phyloP scores from a whole-genome alignment of 2,797 vertebrate genomes.

The Emys orbicularis region DNA sequence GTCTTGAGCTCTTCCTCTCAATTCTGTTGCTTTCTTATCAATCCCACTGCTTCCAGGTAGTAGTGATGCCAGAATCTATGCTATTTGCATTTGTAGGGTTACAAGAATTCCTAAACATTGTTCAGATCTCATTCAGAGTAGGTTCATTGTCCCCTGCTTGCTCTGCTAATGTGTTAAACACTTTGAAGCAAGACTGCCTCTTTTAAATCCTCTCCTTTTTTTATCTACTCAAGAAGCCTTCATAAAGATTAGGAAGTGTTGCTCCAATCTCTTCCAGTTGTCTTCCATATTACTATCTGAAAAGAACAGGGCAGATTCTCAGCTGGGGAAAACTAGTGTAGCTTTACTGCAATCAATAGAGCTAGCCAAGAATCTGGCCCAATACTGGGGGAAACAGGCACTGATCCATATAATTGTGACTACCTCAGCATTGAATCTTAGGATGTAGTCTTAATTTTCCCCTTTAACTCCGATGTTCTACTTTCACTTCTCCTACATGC shows the following conservation, averaged over 20 bases:
- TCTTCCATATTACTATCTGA: constrained; percentile 53
- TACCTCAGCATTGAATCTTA: not conserved
- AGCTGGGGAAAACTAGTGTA: constrained; percentile 17
- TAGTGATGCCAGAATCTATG: not conserved
- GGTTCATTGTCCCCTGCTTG: not conserved
- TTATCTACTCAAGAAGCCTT: constrained; percentile 61
- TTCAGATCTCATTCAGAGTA: constrained; percentile 14
- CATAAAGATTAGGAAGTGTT: constrained; percentile 59
- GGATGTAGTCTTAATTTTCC: constrained; percentile 5
- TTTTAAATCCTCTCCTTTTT: not conserved
- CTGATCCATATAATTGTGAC: not conserved
- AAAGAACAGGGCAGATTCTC: constrained; percentile 56
- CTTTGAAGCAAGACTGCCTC: not conserved
- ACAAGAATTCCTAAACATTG: not conserved
- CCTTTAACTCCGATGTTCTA: not conserved
- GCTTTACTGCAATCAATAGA: constrained; percentile 38
- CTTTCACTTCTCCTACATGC: not conserved
- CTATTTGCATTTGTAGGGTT: constrained; percentile 38
- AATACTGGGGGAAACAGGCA: not conserved
- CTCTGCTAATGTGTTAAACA: not conserved
- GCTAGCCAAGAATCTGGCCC: not conserved
- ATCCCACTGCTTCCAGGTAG: not conserved
- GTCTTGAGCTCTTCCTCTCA: fast-evolving
- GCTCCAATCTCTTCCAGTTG: constrained; percentile 55
- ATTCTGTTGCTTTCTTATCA: not conserved